A percentile compares a stretch with the other conserved stretches of the same genome.
Evolutionary conservation across 2,113 vertebrate species (phyloP).

Genomic region (Toxostoma redivivum): DNA sequence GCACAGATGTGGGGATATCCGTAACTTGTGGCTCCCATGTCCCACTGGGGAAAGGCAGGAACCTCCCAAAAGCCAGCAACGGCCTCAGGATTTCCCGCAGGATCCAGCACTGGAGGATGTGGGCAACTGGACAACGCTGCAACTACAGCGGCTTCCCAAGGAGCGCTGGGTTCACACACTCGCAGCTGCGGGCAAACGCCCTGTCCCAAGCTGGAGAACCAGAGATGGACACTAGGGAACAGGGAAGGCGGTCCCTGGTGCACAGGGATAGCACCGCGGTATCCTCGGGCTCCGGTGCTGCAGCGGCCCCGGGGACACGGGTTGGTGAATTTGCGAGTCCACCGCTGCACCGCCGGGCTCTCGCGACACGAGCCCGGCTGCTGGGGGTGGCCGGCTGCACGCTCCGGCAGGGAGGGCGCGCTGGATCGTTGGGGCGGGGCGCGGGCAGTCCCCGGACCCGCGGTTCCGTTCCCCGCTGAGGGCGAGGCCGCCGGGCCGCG

Average conservation of each 20-base stretch:
- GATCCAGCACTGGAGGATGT: not conserved
- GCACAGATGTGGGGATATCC: no score
- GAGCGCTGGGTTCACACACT: rapidly evolving
- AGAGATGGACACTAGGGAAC: no score
- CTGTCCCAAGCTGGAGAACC: not conserved
- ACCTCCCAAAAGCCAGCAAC: not conserved
- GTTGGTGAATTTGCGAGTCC: no score
- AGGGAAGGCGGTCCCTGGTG: no score
- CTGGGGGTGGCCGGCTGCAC: rapidly evolving
- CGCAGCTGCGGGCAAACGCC: rapidly evolving
- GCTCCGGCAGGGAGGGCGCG: no score
- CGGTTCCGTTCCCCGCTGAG: slow-evolving; percentile 51
- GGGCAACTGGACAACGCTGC: not conserved
- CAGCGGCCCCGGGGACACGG: not conserved
- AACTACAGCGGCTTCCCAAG: not conserved
- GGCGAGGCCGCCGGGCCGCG: no score
- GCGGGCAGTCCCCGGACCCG: no score
- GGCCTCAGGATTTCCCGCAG: not conserved
- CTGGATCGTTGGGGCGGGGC: no score
- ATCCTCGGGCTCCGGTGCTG: not conserved
- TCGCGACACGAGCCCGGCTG: no score
- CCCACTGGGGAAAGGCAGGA: not conserved
- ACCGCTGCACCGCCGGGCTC: not conserved
- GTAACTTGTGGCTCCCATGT: rapidly evolving
- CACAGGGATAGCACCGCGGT: not conserved